These are phyloP conservation scores for Procambarus virginalis DNA, from an alignment of 1,140 invertebrate genomes.

Conservation along the genomic window DNA sequence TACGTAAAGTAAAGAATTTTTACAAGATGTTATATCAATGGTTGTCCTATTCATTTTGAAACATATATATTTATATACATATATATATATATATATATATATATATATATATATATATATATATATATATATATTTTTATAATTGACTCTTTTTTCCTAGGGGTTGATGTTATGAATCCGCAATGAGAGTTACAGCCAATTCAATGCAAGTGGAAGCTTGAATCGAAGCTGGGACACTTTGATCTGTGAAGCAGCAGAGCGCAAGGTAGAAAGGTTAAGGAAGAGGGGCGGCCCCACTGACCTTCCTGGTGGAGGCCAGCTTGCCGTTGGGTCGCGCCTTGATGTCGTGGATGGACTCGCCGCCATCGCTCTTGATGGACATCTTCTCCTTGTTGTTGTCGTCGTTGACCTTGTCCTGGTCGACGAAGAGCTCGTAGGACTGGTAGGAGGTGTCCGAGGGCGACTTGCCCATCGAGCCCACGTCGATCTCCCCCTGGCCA, in stretches of 20 bases:
- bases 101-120: slow-evolving; percentile 3
- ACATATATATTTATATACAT: slow-evolving; percentile 5
- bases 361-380: slow-evolving; percentile 88
- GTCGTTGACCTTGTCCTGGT: slow-evolving; percentile 88
- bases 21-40: no score
- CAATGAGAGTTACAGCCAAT: no score
- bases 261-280: no score
- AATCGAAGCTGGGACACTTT: no score
- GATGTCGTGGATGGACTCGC: slow-evolving; percentile 90
- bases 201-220: no score
- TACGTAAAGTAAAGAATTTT: no score
- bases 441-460: slow-evolving; percentile 91
- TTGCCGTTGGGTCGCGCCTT: slow-evolving; percentile 78
- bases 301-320: slow-evolving; percentile 83
- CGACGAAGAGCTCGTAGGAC: slow-evolving; percentile 92
- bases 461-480: slow-evolving; percentile 81
- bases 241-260: no score
- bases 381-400: slow-evolving; percentile 92
- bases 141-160: no score
- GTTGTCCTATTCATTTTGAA: neutral
- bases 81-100: slow-evolving; percentile 8
- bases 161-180: no score
- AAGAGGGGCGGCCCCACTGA: slow-evolving; percentile 76
- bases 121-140: neutral
- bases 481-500: slow-evolving; percentile 70